These are phyloP conservation scores for Callithrix jacchus DNA, from an alignment of 2,113 vertebrate species.

Conservation along the genomic window DNA sequence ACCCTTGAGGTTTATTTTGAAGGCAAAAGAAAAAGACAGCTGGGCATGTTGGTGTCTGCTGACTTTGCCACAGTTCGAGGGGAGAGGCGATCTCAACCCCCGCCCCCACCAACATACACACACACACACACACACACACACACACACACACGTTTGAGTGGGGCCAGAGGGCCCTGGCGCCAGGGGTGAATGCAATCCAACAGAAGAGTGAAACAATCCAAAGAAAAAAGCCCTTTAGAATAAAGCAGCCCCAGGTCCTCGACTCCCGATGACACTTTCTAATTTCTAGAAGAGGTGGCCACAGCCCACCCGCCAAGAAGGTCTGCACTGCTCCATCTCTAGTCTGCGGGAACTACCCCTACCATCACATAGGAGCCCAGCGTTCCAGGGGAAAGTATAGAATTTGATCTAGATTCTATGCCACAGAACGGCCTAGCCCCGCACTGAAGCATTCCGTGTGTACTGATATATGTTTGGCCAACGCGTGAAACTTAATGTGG, in stretches of 20 bases:
- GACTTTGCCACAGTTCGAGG: neutral
- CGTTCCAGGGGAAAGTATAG: neutral
- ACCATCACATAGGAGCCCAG: neutral
- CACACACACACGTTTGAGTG: neutral
- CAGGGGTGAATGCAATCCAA: neutral
- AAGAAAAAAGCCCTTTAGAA: neutral
- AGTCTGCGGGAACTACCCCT: fast-evolving
- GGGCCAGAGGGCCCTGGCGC: neutral
- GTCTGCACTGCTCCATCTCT: too few species aligned
- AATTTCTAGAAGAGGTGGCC: neutral
- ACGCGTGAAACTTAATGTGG: neutral
- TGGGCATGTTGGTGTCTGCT: neutral
- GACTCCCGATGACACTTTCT: neutral
- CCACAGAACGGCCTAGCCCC: fast-evolving
- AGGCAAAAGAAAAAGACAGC: neutral
- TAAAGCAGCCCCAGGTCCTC: fast-evolving
- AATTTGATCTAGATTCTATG: neutral
- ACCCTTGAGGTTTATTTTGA: neutral
- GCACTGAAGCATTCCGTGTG: neutral
- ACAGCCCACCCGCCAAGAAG: neutral
- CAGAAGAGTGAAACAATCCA: fast-evolving
- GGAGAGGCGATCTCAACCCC: too few species aligned
- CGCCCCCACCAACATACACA: fast-evolving
- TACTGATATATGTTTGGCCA: neutral
- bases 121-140: too few species aligned